phyloP scores from a whole-genome alignment of 2,888 invertebrate genomes.

The Chouioia cunea region DNA sequence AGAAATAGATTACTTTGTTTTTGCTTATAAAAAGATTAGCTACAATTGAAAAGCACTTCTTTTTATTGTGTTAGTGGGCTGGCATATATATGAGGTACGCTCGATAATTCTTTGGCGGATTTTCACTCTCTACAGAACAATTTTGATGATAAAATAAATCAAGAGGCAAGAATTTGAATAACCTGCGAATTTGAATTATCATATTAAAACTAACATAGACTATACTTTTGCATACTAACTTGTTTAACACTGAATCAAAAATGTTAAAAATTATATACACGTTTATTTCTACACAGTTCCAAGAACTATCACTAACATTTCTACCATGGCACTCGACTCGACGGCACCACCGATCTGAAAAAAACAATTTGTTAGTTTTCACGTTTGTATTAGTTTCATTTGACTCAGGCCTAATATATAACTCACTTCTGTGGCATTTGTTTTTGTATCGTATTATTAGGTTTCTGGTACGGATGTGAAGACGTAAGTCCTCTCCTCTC shows the following conservation, averaged over 20 bases:
- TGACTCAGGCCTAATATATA: neutral
- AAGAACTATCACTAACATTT: conserved; percentile 40
- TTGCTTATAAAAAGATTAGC: conserved; percentile 43
- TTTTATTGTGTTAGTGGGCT: conserved; percentile 23
- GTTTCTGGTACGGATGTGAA: conserved; percentile 62
- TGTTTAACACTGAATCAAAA: conserved; percentile 40
- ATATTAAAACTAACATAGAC: conserved; percentile 29
- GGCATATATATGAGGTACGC: conserved; percentile 13
- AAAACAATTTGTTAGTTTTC: too few relatives aligned
- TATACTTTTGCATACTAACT: conserved; percentile 26
- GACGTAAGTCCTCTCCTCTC: conserved; percentile 59
- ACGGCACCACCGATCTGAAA: conserved; percentile 49
- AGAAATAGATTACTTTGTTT: conserved; percentile 36
- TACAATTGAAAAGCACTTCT: conserved; percentile 36
- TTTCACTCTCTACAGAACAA: conserved; percentile 23
- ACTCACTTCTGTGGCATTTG: conserved; percentile 57
- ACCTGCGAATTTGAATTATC: conserved; percentile 16
- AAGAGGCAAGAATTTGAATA: conserved; percentile 10
- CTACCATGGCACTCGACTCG: conserved; percentile 60
- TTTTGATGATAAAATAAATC: conserved; percentile 6
- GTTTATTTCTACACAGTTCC: conserved; percentile 43
- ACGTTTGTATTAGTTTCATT: too few relatives aligned
- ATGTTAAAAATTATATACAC: conserved; percentile 47
- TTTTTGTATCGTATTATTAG: conserved; percentile 46
- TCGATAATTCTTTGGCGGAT: conserved; percentile 36